Evolutionary conservation across 2,888 invertebrate species (phyloP).

Genomic region (Acleris literana): DNA sequence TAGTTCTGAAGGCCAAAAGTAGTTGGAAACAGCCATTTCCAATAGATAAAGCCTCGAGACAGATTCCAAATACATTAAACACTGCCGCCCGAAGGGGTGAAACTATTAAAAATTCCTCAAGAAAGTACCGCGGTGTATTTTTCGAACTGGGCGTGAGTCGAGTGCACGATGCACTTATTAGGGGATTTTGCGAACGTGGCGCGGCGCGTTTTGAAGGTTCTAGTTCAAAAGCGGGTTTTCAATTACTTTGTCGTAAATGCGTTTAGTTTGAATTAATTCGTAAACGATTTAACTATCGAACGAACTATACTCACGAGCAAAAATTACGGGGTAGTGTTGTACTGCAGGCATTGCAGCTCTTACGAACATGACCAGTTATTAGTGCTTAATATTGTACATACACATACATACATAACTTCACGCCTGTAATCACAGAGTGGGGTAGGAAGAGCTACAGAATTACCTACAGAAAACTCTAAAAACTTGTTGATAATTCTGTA

Average conservation of each 20-base stretch:
- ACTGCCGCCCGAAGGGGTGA: constrained; percentile 60
- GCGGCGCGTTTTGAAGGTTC: not conserved
- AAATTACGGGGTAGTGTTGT: too few relatives aligned
- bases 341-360: too few relatives aligned
- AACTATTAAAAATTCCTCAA: constrained; percentile 80
- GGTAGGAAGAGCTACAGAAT: too few relatives aligned
- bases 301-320: too few relatives aligned
- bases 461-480: too few relatives aligned
- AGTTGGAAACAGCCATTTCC: constrained; percentile 81
- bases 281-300: too few relatives aligned
- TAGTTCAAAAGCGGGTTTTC: not conserved
- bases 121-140: constrained; percentile 55
- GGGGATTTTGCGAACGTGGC: constrained; percentile 53
- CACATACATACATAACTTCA: too few relatives aligned
- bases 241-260: not conserved
- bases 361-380: too few relatives aligned
- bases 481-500: too few relatives aligned
- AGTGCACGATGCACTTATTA: constrained; percentile 73
- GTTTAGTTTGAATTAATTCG: too few relatives aligned
- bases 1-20: constrained; percentile 75
- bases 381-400: too few relatives aligned
- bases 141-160: constrained; percentile 52
- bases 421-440: too few relatives aligned
- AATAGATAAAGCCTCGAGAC: constrained; percentile 78
- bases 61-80: constrained; percentile 82